Conservation (phyloP, 2,888 invertebrate species). For the Luperina nickerlii region DNA sequence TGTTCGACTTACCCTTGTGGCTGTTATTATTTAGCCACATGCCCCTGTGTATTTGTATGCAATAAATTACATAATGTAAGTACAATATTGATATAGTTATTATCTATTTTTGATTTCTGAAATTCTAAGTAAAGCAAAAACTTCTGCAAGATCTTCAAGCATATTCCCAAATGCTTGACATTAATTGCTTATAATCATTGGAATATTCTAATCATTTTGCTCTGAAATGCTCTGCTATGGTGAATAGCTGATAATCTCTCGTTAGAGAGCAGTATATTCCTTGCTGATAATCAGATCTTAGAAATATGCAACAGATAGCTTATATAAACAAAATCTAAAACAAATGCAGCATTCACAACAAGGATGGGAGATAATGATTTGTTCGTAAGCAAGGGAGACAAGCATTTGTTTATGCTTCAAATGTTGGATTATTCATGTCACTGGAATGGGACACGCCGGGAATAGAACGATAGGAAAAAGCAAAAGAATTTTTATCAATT, state of each 20-base stretch:
- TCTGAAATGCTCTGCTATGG: not conserved
- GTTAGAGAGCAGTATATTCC: no score
- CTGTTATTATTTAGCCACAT: not conserved
- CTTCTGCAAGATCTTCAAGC: not conserved
- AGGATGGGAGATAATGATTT: conserved; percentile 16
- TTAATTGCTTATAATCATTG: no score
- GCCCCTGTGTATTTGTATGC: not conserved
- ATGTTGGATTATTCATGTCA: not conserved
- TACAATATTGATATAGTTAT: not conserved
- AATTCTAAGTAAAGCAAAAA: not conserved
- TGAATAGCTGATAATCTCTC: not conserved
- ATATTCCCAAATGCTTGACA: not conserved
- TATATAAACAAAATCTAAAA: conserved; percentile 1
- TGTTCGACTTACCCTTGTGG: not conserved
- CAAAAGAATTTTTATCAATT: not conserved
- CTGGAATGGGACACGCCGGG: conserved; percentile 6
- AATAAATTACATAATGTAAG: not conserved
- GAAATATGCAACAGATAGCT: not conserved
- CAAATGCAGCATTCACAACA: conserved; percentile 23
- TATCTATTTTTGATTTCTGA: not conserved
- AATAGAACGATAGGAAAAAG: not conserved
- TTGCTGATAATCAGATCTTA: not conserved
- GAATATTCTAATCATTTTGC: conserved; percentile 1
- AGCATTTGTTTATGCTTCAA: conserved; percentile 15
- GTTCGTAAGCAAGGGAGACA: conserved; percentile 20